Percentiles rank a stretch among this genome's conserved stretches.
Evolutionary conservation across 1,140 invertebrate species (phyloP).

Genomic region (Limonius californicus): DNA sequence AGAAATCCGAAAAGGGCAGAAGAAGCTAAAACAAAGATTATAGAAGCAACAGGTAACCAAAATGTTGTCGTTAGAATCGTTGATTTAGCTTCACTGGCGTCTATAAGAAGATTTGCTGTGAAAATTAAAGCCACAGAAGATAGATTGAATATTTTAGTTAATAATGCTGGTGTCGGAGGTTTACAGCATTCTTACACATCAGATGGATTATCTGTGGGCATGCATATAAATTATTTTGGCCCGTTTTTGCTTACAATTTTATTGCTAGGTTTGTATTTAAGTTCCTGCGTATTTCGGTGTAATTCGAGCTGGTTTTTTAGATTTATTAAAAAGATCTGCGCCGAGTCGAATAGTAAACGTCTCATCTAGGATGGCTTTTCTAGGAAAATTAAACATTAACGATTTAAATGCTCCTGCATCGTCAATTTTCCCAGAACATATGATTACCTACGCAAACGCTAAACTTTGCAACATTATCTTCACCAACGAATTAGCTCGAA

Average conservation of each 20-base stretch:
- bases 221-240: constrained; percentile 78
- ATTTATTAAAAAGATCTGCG: constrained; percentile 51
- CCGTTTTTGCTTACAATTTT: constrained; percentile 47
- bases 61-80: constrained; percentile 57
- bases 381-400: neutral
- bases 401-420: constrained; percentile 40
- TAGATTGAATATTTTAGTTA: constrained; percentile 72
- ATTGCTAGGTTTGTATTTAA: constrained; percentile 63
- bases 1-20: constrained; percentile 64
- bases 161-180: constrained; percentile 71
- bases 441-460: constrained; percentile 56
- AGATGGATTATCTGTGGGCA: constrained; percentile 76
- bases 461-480: constrained; percentile 82
- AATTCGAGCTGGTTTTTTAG: constrained; percentile 57
- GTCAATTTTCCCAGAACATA: constrained; percentile 25
- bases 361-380: constrained; percentile 58
- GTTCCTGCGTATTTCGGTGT: too few relatives aligned
- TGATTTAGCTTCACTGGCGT: constrained; percentile 59
- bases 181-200: constrained; percentile 51
- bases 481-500: constrained; percentile 70
- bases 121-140: constrained; percentile 60
- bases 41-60: constrained; percentile 49
- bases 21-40: constrained; percentile 57
- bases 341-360: constrained; percentile 66
- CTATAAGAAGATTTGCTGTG: constrained; percentile 57